These are phyloP conservation scores for Mesochorus sp. DNA, from an alignment of 2,888 invertebrate genomes.

Conservation along the genomic window DNA sequence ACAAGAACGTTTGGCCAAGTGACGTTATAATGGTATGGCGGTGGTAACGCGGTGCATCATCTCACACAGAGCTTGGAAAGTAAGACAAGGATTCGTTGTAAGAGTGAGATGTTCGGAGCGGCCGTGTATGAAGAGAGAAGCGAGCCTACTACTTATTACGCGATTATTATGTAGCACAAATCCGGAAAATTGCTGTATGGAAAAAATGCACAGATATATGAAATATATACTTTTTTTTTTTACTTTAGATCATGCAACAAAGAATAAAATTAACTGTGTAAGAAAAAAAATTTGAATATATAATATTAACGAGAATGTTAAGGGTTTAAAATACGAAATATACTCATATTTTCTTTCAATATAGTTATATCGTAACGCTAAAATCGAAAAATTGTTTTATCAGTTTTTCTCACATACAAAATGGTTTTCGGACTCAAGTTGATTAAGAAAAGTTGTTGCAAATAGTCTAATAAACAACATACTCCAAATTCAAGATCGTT, in stretches of 20 bases:
- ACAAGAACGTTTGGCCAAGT: slow-evolving; percentile 71
- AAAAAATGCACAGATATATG: background rate
- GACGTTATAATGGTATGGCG: slow-evolving; percentile 52
- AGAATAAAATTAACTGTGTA: background rate
- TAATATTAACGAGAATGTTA: background rate
- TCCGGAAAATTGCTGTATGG: background rate
- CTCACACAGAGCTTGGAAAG: slow-evolving; percentile 67
- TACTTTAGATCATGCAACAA: background rate
- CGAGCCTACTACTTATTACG: background rate
- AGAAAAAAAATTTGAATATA: background rate
- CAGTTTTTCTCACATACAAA: too few relatives aligned
- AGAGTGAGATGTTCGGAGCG: slow-evolving; percentile 38
- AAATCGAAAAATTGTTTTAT: too few relatives aligned
- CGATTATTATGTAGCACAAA: slow-evolving; percentile 7
- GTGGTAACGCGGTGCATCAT: slow-evolving; percentile 60
- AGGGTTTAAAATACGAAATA: too few relatives aligned
- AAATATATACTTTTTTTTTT: background rate
- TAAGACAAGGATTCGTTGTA: slow-evolving; percentile 71
- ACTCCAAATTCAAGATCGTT: too few relatives aligned
- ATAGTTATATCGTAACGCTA: too few relatives aligned
- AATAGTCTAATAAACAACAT: too few relatives aligned
- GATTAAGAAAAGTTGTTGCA: too few relatives aligned
- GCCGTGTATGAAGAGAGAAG: background rate
- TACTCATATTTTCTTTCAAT: too few relatives aligned
- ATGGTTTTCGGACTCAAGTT: too few relatives aligned